Conservation (phyloP, 1,140 invertebrate genomes). For the Brachionus sp. region DNA sequence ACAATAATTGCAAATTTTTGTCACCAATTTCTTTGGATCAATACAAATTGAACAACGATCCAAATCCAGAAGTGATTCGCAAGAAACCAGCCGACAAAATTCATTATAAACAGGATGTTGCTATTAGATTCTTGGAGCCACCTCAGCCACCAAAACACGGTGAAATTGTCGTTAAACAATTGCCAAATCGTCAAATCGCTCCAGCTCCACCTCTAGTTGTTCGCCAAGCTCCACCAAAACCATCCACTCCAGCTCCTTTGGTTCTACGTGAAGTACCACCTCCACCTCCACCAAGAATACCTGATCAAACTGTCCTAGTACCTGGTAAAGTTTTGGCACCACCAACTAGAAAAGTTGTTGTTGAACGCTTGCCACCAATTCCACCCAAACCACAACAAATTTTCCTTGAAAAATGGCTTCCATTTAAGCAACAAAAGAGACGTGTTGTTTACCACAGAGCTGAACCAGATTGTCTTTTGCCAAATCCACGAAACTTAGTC, state of each 20-base stretch:
- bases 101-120: slow-evolving; percentile 40
- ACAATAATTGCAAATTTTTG: slow-evolving; percentile 22
- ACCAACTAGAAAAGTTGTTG: slow-evolving; percentile 38
- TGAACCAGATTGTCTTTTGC: neutral
- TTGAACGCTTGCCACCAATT: slow-evolving; percentile 44
- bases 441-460: slow-evolving; percentile 32
- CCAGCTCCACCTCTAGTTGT: slow-evolving; percentile 46
- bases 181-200: slow-evolving; percentile 22
- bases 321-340: slow-evolving; percentile 41
- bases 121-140: slow-evolving; percentile 37
- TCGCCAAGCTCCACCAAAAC: slow-evolving; percentile 30
- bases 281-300: slow-evolving; percentile 37
- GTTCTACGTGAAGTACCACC: slow-evolving; percentile 44
- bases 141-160: slow-evolving; percentile 44
- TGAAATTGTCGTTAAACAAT: slow-evolving; percentile 26
- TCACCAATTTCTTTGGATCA: slow-evolving; percentile 34
- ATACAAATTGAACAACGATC: slow-evolving; percentile 45
- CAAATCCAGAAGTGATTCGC: slow-evolving; percentile 40
- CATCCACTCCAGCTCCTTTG: slow-evolving; percentile 35
- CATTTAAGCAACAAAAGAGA: slow-evolving; percentile 41
- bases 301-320: neutral
- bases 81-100: neutral
- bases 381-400: slow-evolving; percentile 38
- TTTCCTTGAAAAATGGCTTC: slow-evolving; percentile 43
- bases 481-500: slow-evolving; percentile 30